Evolutionary conservation across 2,113 vertebrate species (phyloP), one percentile per base, ranked within the genome.

Genomic region (Anguilla japonica): DNA sequence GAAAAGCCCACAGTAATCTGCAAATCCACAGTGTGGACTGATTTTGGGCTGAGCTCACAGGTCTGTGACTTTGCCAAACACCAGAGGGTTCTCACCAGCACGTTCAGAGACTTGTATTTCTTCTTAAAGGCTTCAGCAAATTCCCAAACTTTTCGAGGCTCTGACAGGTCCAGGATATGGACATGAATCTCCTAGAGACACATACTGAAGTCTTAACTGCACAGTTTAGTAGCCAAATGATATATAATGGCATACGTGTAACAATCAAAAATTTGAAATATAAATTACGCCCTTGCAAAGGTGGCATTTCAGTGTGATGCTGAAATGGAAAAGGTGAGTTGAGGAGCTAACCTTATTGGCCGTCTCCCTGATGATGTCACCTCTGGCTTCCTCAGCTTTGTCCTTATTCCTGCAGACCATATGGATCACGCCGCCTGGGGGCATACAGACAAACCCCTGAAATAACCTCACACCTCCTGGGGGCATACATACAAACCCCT

Each of bases 401-500:
- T 96, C 96, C 87, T 95, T 96, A 92, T 96, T 96, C 89, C 96
- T 92, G 90, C 96, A 96, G 75, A 96, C 94, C 95, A 96, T 95
- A 91, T 96, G 96, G 85, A 96, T n/a, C 0, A 92, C 94, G 85
- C 96, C 96, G 63, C 96, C 96, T 96, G 87, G 5, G 63, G 78
- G 80, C 75, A 79, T 56, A 60, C 29, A 82, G 20, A 75, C 53
- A 71, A 40, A n/a, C 0, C 43, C 43, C 5, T 46, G 43, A 46
- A 46, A 46, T 5, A 46, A 46, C 43, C 34, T 0, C 34, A 34
- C 34, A 34, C 34, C 34, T 34, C 34, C 34, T 0, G 34, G 34
- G 34, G 34, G 1, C 1, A 1, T 34, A 34, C 34, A 34, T 0
- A 34, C 0, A 34, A 34, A 34, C 34, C 34, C 34, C 34, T 34